phyloP scores from a whole-genome alignment of 2,797 vertebrate species.

The Gallinago solitaria region DNA sequence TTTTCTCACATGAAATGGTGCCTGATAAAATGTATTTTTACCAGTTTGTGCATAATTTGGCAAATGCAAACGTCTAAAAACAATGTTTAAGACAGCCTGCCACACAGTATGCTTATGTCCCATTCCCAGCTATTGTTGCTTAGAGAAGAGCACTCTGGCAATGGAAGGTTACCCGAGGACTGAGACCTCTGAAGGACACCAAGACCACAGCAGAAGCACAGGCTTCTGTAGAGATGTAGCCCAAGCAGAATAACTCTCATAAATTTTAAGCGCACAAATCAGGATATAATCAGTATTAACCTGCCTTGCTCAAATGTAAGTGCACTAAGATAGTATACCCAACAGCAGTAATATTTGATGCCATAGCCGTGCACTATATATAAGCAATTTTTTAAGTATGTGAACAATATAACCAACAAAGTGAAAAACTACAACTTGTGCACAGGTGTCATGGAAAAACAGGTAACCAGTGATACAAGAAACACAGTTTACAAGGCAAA shows the following conservation, averaged over 20 bases:
- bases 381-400: background rate
- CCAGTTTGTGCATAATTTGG: background rate
- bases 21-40: background rate
- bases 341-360: background rate
- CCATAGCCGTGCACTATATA: background rate
- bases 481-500: background rate
- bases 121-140: accelerated
- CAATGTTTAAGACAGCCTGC: background rate
- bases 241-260: background rate
- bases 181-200: background rate
- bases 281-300: background rate
- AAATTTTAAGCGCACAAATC: background rate
- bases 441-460: background rate
- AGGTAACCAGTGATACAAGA: background rate
- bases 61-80: background rate
- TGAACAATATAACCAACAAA: background rate
- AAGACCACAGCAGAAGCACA: background rate
- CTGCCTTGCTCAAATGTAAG: background rate
- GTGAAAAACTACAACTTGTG: background rate
- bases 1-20: background rate
- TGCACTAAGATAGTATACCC: accelerated
- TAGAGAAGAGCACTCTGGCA: background rate
- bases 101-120: background rate
- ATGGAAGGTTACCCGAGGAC: background rate
- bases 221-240: background rate